Percentiles rank a stretch among this genome's conserved stretches.
phyloP scores from a whole-genome alignment of 2,797 vertebrate genomes.

The Ciconia nigra region DNA sequence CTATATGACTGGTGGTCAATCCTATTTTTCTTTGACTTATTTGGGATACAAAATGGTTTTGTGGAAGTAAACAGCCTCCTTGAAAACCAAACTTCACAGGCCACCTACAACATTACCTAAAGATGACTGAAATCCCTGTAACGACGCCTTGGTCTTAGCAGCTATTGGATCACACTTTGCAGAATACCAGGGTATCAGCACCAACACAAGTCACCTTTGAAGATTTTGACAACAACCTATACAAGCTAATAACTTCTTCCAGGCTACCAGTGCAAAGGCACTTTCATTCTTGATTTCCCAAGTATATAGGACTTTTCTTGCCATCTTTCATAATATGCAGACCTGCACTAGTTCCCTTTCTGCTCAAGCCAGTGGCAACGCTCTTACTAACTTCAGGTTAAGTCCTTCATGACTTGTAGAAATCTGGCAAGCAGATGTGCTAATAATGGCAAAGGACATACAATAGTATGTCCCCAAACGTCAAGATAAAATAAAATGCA shows the following conservation, averaged over 20 bases:
- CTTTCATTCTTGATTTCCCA: background rate
- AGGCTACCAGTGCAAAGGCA: background rate
- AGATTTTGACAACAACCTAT: background rate
- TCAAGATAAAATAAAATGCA: background rate
- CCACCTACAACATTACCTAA: background rate
- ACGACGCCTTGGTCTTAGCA: background rate
- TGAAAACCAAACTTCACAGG: background rate
- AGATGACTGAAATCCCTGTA: background rate
- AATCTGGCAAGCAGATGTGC: background rate
- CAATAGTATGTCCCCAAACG: background rate
- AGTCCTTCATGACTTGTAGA: background rate
- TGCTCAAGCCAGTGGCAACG: background rate
- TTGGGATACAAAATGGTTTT: background rate
- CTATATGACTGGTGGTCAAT: background rate
- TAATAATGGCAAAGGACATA: background rate
- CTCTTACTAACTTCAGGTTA: background rate
- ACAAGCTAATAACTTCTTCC: background rate
- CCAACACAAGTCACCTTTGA: background rate
- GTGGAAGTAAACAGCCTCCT: background rate
- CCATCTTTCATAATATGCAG: background rate
- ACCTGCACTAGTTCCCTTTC: background rate
- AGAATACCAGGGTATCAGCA: background rate
- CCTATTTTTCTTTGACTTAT: background rate
- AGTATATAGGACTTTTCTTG: background rate
- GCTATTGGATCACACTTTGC: background rate